Base-by-base conservation (phyloP, 2,113 vertebrate genomes). In the Gymnobelideus leadbeateri region DNA sequence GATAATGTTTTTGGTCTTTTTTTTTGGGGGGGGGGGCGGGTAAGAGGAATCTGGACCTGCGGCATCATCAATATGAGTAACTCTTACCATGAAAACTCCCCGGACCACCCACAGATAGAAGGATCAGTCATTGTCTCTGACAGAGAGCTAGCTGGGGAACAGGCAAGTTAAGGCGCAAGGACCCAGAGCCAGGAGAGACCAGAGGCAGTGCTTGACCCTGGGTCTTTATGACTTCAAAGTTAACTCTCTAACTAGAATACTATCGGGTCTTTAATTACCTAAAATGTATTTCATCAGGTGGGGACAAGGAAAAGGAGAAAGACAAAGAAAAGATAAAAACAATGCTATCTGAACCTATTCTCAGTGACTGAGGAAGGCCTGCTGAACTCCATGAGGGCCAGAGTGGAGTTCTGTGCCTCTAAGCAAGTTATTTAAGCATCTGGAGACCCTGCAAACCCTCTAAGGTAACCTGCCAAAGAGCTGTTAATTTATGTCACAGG, bases 251-350 rank as follows among this genome's bases (percentile, higher is more conserved):
- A 19, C 37, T n/a, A 84, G 68, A 84, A 21, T 84, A 37, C 37
- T n/a, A 43, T 43, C 21, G 43, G 68, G 68, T 3, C 68, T 84
- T 61, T 8, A n/a, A 84, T 68, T 16, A 6, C n/a, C 37, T n/a
- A 77, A n/a, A 77, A 77, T 77, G 16, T 19, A 68, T 84, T 84
- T 84, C 16, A 23, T 84, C 37, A 21, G 1, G 6, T 43, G 25
- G 37, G 0, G 46, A 14, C 14, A 6, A 37, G 12, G 61, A 37
- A 37, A 37, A 68, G 31, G 12, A 37, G 4, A 37, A 16, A 37
- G 31, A 31, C 84, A 95, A 89, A 92, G 52, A 28, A 0, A 92
- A 91, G 94, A 0, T 51, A 11, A 94, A 96, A 96, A 92, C 0
- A 95, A 43, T 57, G 37, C 90, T 10, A 77, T 25, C 53, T 84